Conservation (phyloP, 2,797 vertebrate genomes). For the Chaetodon trifasciatus region DNA sequence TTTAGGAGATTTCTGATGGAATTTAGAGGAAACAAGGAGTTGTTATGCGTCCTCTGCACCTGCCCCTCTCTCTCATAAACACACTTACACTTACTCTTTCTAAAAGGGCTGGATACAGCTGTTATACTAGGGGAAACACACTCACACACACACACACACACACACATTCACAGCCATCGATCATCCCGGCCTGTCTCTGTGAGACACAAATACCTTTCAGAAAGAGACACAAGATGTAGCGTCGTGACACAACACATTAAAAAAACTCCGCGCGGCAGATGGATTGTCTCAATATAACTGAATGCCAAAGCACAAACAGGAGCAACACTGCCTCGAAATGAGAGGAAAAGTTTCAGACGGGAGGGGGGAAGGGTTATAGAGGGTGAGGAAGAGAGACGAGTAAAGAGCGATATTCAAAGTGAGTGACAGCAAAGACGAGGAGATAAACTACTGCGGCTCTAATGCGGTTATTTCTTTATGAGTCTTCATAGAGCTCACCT, state of each 20-base stretch:
- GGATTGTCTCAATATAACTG: conserved; percentile 61
- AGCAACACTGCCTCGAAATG: conserved; percentile 1
- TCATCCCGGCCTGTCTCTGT: conserved; percentile 41
- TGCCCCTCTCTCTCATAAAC: conserved; percentile 68
- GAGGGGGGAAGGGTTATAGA: conserved; percentile 3
- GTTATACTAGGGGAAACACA: conserved; percentile 53
- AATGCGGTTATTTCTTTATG: conserved; percentile 67
- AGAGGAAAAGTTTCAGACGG: conserved; percentile 32
- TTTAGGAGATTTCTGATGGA: conserved; percentile 76
- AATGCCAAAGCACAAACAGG: conserved; percentile 36
- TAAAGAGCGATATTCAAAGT: conserved; percentile 41
- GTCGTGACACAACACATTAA: conserved; percentile 48
- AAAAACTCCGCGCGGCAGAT: conserved; percentile 45
- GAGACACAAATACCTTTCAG: conserved; percentile 49
- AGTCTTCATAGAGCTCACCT: conserved; percentile 49
- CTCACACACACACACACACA: conserved; percentile 26
- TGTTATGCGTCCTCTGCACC: conserved; percentile 71
- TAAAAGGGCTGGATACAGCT: conserved; percentile 72
- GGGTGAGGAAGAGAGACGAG: conserved; percentile 15
- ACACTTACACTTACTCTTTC: conserved; percentile 37
- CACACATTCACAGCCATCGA: conserved; percentile 39
- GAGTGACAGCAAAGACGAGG: conserved; percentile 27
- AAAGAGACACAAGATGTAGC: conserved; percentile 43
- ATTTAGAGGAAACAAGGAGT: conserved; percentile 71
- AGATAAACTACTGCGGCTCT: conserved; percentile 50